phyloP scores from a whole-genome alignment of 2,113 vertebrate species.

The Archilochus colubris region DNA sequence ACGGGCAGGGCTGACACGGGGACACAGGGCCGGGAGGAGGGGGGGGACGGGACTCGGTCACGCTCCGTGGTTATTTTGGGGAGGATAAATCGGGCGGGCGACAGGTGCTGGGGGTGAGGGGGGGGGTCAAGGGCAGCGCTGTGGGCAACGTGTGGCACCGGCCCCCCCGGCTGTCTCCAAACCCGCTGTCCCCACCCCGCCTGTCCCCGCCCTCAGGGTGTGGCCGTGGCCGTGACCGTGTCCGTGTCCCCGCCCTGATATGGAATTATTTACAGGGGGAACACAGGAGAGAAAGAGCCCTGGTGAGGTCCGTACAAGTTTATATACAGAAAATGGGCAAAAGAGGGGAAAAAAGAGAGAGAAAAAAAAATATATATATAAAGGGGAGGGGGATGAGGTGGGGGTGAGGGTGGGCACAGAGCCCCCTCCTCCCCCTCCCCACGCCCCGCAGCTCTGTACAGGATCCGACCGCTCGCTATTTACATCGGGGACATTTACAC shows the following conservation, averaged over 20 bases:
- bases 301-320: constrained; percentile 64
- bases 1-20: no score
- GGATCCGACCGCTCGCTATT: constrained; percentile 13
- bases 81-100: constrained; percentile 61
- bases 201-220: background rate
- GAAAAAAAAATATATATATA: background rate
- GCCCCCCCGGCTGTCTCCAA: background rate
- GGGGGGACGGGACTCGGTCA: constrained; percentile 10
- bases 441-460: background rate
- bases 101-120: constrained; percentile 66
- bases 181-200: background rate
- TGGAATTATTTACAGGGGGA: no score
- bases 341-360: background rate
- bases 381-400: background rate
- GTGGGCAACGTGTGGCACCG: constrained; percentile 48
- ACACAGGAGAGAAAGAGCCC: background rate
- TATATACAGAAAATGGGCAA: constrained; percentile 76
- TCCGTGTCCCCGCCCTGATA: no score
- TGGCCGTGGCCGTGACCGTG: no score
- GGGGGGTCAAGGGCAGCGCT: constrained; percentile 67
- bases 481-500: constrained; percentile 50
- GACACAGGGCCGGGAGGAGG: no score
- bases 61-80: constrained; percentile 68
- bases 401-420: background rate
- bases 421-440: background rate